Conservation (phyloP, 1,140 invertebrate genomes). For the Drosophila baimaii region DNA sequence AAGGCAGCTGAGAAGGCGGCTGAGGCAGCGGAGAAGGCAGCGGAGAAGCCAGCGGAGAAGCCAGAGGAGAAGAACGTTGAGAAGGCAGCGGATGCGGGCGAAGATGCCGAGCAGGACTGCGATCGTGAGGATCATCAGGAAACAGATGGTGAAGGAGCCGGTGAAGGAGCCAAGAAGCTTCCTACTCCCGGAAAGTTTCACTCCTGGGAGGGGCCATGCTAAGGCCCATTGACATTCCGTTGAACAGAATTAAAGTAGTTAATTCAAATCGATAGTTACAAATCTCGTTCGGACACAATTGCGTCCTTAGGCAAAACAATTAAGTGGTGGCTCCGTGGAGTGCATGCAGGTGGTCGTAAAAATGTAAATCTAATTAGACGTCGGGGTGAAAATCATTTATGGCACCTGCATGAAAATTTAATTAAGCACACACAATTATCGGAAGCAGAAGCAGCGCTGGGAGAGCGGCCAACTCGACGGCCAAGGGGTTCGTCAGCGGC, state of each 20-base stretch:
- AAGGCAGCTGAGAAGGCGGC: conserved; percentile 7
- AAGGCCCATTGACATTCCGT: not conserved
- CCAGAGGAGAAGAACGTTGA: no score
- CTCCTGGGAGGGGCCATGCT: conserved; percentile 43
- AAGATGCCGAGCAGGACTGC: not conserved
- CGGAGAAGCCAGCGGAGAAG: no score
- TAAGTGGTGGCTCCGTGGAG: conserved; percentile 7
- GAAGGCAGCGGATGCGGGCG: conserved; percentile 5
- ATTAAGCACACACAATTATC: conserved; percentile 80
- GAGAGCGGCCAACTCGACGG: not conserved
- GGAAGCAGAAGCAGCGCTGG: conserved; percentile 6
- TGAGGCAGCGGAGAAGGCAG: no score
- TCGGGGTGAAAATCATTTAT: conserved; percentile 74
- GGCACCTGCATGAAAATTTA: conserved; percentile 81
- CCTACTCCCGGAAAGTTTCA: conserved; percentile 49
- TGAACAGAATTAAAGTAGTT: not conserved
- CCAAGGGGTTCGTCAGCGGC: conserved; percentile 18
- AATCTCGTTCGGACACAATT: not conserved
- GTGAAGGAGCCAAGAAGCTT: not conserved
- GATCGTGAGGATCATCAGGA: not conserved
- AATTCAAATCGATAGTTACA: no score
- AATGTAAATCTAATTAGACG: conserved; percentile 76
- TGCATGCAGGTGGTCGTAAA: conserved; percentile 49
- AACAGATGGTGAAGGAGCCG: no score
- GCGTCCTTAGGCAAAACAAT: conserved; percentile 21